Base-by-base conservation (phyloP, 2,888 invertebrate species). In the Rhagonycha lutea region DNA sequence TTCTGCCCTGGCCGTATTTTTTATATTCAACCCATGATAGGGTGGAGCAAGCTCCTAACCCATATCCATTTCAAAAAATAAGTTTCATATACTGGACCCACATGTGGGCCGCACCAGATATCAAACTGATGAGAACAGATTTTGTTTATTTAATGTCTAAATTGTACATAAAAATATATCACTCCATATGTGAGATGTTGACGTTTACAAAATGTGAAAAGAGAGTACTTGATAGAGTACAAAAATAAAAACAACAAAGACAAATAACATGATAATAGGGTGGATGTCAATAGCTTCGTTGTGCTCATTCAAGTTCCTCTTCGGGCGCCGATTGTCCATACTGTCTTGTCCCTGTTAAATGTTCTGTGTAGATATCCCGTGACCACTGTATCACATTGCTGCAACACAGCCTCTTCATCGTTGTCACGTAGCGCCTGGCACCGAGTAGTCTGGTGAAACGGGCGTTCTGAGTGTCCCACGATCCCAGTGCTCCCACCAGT, bases 41-140 rank as follows among this genome's bases (percentile, higher is more conserved):
- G 89, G 89, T 89, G 90, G 90, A 91, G 91, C 91, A 91, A 91
- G 91, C 91, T 88, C 90, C 91, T 89, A 88, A 23, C 9, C 24
- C 23, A 4, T 24, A 24, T 24, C 24, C 18, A 63, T n/a, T 63
- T 12, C 12, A 23, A 63, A 63, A 32, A 32, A 32, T 32, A n/a
- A 32, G 32, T 32, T 32, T 32, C n/a, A 32, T 32, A 32, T 32
- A 32, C 32, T 32, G 32, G 32, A 32, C 32, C 32, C 32, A 12
- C 32, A 32, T 32, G n/a, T 12, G n/a, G 32, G 32, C 12, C n/a
- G 32, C 12, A 32, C 12, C 32, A 32, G 32, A 32, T 32, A 32
- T 32, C 32, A 32, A 32, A 32, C 32, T 32, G 32, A 32, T 32
- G 12, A 32, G 32, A 32, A 32, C 32, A 32, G 32, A 32, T 12